A percentile compares a stretch with the other conserved stretches of the same genome.
Conservation (phyloP, 1,140 invertebrate genomes). For the Drosophila paulistorum region DNA sequence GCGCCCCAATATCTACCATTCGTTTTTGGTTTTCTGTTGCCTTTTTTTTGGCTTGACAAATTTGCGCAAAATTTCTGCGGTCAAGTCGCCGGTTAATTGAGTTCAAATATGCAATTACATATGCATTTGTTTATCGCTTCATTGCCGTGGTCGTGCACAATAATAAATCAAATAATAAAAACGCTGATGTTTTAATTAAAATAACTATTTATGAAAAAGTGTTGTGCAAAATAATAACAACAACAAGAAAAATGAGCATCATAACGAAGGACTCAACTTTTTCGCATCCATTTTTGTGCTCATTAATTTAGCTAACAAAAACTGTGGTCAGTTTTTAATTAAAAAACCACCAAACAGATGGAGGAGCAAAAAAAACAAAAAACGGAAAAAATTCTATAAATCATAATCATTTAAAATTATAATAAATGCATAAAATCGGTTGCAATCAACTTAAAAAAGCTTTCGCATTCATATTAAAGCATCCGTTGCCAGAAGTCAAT, state of each 20-base stretch:
- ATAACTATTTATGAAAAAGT: conserved; percentile 27
- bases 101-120: conserved; percentile 75
- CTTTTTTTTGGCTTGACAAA: conserved; percentile 35
- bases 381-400: conserved; percentile 13
- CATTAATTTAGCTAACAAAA: conserved; percentile 61
- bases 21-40: background rate
- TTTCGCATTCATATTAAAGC: conserved; percentile 3
- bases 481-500: conserved; percentile 56
- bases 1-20: background rate
- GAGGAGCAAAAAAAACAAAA: conserved; percentile 6
- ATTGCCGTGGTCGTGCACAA: conserved; percentile 23
- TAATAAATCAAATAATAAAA: conserved; percentile 73
- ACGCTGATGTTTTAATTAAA: conserved; percentile 73
- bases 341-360: conserved; percentile 45
- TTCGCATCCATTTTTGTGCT: conserved; percentile 17
- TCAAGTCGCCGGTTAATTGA: conserved; percentile 64
- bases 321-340: conserved; percentile 65
- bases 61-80: conserved; percentile 55
- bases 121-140: conserved; percentile 57
- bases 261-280: background rate
- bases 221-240: background rate
- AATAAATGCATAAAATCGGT: conserved; percentile 45
- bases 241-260: background rate
- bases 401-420: conserved; percentile 45
- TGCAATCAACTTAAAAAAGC: conserved; percentile 51